Evolutionary conservation across 1,140 invertebrate species (phyloP).

Genomic region (Drosophila bocqueti): DNA sequence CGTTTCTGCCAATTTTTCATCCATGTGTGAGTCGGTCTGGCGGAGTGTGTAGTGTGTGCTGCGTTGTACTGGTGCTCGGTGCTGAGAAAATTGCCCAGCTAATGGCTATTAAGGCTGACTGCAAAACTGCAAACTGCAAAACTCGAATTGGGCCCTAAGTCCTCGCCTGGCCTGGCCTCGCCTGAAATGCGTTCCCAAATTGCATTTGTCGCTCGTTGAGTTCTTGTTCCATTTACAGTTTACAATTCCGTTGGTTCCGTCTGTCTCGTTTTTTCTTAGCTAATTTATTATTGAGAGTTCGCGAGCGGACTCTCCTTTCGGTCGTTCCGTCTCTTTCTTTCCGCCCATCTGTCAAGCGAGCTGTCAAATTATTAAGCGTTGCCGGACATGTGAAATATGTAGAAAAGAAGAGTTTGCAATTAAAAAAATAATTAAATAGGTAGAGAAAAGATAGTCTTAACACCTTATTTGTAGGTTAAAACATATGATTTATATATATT

Average conservation of each 20-base stretch:
- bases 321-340: not conserved
- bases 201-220: conserved; percentile 57
- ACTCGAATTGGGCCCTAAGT: conserved; percentile 37
- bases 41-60: conserved; percentile 20
- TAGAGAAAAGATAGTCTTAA: no score
- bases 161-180: not conserved
- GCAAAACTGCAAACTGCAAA: conserved; percentile 9
- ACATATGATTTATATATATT: not conserved
- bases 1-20: conserved; percentile 75
- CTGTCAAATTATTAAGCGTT: conserved; percentile 80
- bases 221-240: conserved; percentile 64
- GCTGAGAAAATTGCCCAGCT: conserved; percentile 68
- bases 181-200: conserved; percentile 56
- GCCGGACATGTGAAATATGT: conserved; percentile 71
- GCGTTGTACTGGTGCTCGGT: conserved; percentile 2
- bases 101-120: conserved; percentile 77
- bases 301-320: conserved; percentile 1
- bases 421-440: not conserved
- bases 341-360: conserved; percentile 70
- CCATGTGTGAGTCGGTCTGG: conserved; percentile 30
- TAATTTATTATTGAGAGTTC: conserved; percentile 72
- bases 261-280: conserved; percentile 52
- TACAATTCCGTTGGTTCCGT: conserved; percentile 29
- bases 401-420: not conserved
- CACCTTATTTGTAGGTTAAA: not conserved